Conservation (phyloP, 2,113 vertebrate genomes). For the Mixornis gularis region DNA sequence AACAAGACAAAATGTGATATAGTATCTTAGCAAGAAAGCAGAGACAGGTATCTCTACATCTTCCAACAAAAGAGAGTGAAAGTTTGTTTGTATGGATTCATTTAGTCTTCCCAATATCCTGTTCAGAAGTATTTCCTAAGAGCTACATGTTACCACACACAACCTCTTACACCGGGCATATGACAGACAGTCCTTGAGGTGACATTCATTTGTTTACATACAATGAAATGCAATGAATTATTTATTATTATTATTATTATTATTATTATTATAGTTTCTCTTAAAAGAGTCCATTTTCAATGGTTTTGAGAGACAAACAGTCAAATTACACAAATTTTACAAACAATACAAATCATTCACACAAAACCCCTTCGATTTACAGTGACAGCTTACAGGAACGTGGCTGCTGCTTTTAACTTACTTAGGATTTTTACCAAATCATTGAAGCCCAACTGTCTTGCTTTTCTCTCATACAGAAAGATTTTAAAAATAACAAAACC, state of each 20-base stretch:
- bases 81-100: background rate
- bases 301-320: background rate
- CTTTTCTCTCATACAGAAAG: background rate
- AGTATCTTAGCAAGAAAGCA: background rate
- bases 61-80: background rate
- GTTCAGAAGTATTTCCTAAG: background rate
- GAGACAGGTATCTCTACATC: background rate
- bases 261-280: background rate
- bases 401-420: background rate
- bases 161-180: background rate
- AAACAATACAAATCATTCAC: fast-evolving
- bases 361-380: background rate
- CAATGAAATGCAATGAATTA: background rate
- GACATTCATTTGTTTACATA: background rate
- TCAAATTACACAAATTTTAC: background rate
- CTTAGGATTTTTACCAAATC: background rate
- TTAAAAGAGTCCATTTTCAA: background rate
- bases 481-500: background rate
- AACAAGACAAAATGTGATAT: background rate
- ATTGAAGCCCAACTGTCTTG: background rate
- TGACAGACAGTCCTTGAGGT: background rate
- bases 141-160: background rate
- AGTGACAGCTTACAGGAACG: fast-evolving
- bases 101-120: background rate
- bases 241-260: background rate